Conservation (phyloP, 1,140 invertebrate species). For the Anoplolepis gracilipes region DNA sequence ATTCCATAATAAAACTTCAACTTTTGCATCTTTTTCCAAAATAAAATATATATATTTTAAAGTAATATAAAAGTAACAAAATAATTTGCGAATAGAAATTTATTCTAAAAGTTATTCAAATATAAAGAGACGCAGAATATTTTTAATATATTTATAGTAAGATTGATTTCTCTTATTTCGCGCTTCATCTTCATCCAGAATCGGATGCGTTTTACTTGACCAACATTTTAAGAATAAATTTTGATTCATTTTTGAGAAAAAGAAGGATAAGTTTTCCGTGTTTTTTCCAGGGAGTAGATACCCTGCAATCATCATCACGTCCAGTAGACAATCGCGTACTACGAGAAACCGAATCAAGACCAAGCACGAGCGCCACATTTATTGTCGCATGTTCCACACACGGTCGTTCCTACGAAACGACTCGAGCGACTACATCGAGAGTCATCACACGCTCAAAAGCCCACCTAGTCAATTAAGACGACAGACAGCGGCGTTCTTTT, state of each 20-base stretch:
- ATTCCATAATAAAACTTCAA: background rate
- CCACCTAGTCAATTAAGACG: conserved; percentile 67
- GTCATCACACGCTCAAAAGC: conserved; percentile 70
- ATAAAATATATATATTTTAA: background rate
- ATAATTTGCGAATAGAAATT: background rate
- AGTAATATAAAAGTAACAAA: background rate
- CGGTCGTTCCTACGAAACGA: background rate
- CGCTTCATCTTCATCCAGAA: conserved; percentile 40
- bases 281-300: too few relatives aligned
- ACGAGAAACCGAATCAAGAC: conserved; percentile 10
- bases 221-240: background rate
- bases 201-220: too few relatives aligned
- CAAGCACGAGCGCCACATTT: conserved; percentile 11
- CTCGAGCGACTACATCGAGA: conserved; percentile 31
- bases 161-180: background rate
- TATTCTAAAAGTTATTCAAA: background rate
- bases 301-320: too few relatives aligned
- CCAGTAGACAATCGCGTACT: background rate
- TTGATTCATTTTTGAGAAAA: background rate
- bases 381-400: conserved; percentile 33
- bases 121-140: background rate
- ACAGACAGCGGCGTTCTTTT: conserved; percentile 49
- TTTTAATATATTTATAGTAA: background rate
- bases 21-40: background rate
- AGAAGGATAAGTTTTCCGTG: too few relatives aligned